A percentile compares a stretch with the other conserved stretches of the same genome.
Conservation (phyloP, 2,113 vertebrate genomes). For the Siphamia tubifer region DNA sequence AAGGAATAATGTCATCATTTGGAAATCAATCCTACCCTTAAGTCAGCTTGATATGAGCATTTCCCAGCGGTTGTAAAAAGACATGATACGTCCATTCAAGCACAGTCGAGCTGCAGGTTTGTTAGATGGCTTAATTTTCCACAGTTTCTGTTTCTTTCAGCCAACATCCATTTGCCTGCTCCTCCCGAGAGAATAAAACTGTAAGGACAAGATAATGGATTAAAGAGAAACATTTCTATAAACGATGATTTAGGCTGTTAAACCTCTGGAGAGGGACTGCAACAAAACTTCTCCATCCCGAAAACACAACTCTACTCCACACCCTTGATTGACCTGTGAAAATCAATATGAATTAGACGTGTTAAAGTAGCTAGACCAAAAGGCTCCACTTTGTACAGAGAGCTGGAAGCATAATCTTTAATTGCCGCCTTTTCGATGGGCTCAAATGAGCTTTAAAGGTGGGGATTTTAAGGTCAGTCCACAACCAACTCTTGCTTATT, state of each 20-base stretch:
- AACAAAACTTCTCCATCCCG: background rate
- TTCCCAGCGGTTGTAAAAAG: conserved; percentile 19
- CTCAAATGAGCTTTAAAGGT: conserved; percentile 4
- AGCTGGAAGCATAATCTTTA: background rate
- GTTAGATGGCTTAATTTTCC: too few relatives aligned
- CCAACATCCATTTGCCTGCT: background rate
- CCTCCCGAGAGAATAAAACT: background rate
- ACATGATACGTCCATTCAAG: background rate
- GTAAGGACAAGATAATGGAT: conserved; percentile 1
- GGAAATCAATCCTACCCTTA: conserved; percentile 12
- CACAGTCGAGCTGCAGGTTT: background rate
- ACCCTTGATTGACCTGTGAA: conserved; percentile 24
- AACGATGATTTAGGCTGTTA: conserved; percentile 10
- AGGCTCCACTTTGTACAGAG: conserved; percentile 16
- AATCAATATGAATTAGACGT: conserved; percentile 35
- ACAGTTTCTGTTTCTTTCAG: conserved; percentile 24
- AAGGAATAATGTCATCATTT: conserved; percentile 49
- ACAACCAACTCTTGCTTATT: conserved; percentile 13
- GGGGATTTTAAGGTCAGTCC: conserved; percentile 4
- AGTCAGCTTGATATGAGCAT: conserved; percentile 37
- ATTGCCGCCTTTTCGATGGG: conserved; percentile 10
- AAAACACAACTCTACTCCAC: background rate
- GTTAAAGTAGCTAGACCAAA: conserved; percentile 5
- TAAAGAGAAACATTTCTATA: conserved; percentile 2
- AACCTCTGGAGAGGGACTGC: conserved; percentile 17